Conservation (phyloP, 2,888 invertebrate species). For the Nezara viridula region DNA sequence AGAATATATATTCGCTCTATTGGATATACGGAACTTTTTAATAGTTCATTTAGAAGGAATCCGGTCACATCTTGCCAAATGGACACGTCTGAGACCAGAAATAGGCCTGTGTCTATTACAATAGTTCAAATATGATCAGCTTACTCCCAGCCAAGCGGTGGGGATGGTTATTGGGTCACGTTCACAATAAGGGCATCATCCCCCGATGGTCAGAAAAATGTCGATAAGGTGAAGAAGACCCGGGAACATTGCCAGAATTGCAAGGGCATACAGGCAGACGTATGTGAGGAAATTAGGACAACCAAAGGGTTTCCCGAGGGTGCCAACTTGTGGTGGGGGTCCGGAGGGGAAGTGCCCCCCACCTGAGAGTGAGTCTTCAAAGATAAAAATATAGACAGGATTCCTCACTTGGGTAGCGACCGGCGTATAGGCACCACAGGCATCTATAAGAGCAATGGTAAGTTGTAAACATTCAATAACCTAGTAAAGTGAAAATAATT, state of each 20-base stretch:
- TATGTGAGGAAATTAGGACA: conserved; percentile 7
- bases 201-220: conserved; percentile 34
- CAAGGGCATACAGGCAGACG: conserved; percentile 10
- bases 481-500: not conserved
- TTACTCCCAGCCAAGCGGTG: not conserved
- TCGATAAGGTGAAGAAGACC: not conserved
- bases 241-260: not conserved
- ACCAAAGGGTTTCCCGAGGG: conserved; percentile 12
- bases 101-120: conserved; percentile 46
- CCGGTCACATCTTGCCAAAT: conserved; percentile 32
- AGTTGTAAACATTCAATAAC: conserved; percentile 34
- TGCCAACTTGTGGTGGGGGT: not conserved
- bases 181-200: not conserved
- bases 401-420: conserved; percentile 57
- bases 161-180: conserved; percentile 48
- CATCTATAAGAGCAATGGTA: conserved; percentile 41
- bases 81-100: conserved; percentile 24
- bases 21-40: not conserved
- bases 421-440: conserved; percentile 51
- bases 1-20: not conserved
- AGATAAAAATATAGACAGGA: conserved; percentile 56
- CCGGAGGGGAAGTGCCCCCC: conserved; percentile 12
- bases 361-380: conserved; percentile 20
- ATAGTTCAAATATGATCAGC: conserved; percentile 48
- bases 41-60: conserved; percentile 9